Evolutionary conservation across 2,888 invertebrate genomes (phyloP).

Genomic region (Cephus rjabovi): DNA sequence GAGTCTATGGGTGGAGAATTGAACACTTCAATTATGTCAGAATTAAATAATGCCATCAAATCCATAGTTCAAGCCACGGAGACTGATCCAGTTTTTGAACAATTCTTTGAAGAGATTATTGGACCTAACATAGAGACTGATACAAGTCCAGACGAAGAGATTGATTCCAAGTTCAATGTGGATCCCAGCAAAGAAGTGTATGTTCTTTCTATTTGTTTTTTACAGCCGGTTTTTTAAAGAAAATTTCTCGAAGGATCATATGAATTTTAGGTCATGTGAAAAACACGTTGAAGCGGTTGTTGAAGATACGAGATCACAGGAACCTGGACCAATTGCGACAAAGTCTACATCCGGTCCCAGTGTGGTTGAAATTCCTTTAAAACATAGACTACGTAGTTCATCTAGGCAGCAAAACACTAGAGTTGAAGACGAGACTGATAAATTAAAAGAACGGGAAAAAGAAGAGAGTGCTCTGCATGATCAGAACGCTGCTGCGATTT

Average conservation of each 20-base stretch:
- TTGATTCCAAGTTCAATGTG: constrained; percentile 25
- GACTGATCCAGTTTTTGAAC: constrained; percentile 69
- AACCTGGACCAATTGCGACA: background rate
- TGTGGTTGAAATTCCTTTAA: constrained; percentile 47
- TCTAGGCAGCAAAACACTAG: constrained; percentile 44
- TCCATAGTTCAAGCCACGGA: constrained; percentile 68
- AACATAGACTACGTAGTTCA: constrained; percentile 57
- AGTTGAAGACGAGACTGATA: constrained; percentile 36
- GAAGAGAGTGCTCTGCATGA: constrained; percentile 50
- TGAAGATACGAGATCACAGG: background rate
- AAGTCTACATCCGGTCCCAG: background rate
- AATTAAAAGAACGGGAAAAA: constrained; percentile 33
- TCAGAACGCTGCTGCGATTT: constrained; percentile 61
- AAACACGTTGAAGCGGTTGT: background rate
- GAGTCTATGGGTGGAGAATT: constrained; percentile 44
- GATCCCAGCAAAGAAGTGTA: constrained; percentile 7
- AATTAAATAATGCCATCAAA: constrained; percentile 67
- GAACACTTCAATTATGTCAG: constrained; percentile 58
- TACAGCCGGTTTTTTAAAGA: background rate
- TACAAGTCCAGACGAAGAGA: constrained; percentile 54
- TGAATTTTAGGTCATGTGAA: background rate
- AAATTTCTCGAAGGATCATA: too few species aligned
- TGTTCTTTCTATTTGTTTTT: background rate
- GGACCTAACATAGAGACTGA: constrained; percentile 52
- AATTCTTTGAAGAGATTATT: constrained; percentile 67